Evolutionary conservation across 2,113 vertebrate genomes (phyloP), one percentile per base, ranked within the genome.

Genomic region (Apus apus): DNA sequence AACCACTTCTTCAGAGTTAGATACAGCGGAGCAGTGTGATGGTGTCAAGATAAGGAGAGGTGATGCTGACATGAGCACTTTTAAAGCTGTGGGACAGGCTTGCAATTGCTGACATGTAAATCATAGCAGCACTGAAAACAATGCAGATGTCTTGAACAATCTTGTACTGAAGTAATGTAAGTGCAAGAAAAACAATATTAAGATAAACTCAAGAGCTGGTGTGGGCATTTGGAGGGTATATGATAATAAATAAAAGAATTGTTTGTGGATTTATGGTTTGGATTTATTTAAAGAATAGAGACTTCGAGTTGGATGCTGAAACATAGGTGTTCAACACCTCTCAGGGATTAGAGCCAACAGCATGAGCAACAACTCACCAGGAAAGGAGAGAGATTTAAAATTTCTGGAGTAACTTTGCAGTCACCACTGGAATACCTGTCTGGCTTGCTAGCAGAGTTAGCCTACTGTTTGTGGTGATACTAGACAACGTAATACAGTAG

Each of bases 381-480:
- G 75, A 91, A 93, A 81, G 45, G 17, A 87, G 64, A 88, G 85
- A 94, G 74, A 94, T 95, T 81, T 90, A 8, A 68, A 46, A 90
- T 75, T 93, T 94, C 85, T 87, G 88, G 53, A 92, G 40, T 85
- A 96, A 95, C 68, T 96, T 91, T 83, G 53, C 62, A 50, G 85
- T 87, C 84, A 45, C 50, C 76, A 83, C 57, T 70, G 87, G 43
- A 81, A 92, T 64, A 91, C 45, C 90, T 80, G 48, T 85, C 85
- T 96, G 92, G 57, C 93, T 93, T 94, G 73, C 77, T 53, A 38
- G 66, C n/a, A 83, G 72, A 92, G 54, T 71, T 84, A 75, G 58
- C 67, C 72, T 71, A 17, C 43, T 65, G 46, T 86, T 80, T 2
- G 0, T 60, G 22, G 40, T 5, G 11, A 82, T 45, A 53, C 40